Conservation (phyloP, 2,113 vertebrate genomes). For the Gallinago jamesoni region DNA sequence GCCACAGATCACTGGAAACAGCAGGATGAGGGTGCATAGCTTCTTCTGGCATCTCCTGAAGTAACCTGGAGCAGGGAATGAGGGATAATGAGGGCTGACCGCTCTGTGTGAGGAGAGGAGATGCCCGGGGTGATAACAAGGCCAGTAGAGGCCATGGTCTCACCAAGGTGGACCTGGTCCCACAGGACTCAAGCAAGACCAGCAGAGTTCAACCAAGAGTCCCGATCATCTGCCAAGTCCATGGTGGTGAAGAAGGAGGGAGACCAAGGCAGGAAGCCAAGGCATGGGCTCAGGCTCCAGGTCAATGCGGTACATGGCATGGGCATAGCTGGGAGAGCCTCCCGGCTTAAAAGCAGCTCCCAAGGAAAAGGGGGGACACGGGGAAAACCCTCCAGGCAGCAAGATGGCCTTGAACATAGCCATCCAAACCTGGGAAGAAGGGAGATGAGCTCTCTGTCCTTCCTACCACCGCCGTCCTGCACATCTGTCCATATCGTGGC, state of each 20-base stretch:
- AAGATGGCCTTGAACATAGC: neutral
- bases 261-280: neutral
- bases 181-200: neutral
- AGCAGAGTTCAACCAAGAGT: neutral
- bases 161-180: neutral
- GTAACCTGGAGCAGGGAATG: neutral
- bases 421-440: neutral
- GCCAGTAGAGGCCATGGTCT: neutral
- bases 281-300: neutral
- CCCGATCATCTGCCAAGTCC: neutral
- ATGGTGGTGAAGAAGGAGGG: neutral
- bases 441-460: neutral
- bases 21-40: neutral
- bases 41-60: neutral
- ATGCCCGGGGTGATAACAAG: fast-evolving
- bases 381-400: neutral
- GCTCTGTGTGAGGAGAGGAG: neutral
- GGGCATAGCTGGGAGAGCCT: neutral
- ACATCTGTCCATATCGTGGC: fast-evolving
- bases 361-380: fast-evolving
- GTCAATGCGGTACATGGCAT: too few species aligned
- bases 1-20: neutral
- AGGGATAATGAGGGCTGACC: neutral
- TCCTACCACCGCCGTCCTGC: fast-evolving
- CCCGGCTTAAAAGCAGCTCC: neutral